phyloP scores from a whole-genome alignment of 1,140 invertebrate species.

The Zaprionus davidi region DNA sequence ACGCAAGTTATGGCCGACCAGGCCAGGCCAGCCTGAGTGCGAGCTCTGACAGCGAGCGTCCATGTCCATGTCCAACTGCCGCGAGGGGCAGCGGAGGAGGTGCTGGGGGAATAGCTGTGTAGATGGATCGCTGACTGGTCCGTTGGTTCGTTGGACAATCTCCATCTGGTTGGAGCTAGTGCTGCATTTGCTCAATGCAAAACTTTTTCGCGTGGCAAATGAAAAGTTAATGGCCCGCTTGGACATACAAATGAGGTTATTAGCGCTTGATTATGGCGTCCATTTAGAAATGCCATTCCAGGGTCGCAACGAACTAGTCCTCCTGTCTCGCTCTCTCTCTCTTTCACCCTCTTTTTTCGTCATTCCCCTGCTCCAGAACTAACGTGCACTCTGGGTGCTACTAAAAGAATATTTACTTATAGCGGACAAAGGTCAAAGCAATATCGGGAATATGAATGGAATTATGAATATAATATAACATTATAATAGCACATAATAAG shows the following conservation, averaged over 20 bases:
- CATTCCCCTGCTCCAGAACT: background rate
- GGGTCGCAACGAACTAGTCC: background rate
- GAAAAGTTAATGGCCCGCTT: slow-evolving; percentile 72
- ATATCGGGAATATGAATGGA: background rate
- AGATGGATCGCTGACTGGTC: slow-evolving; percentile 62
- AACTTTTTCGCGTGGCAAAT: slow-evolving; percentile 63
- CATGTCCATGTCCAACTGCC: slow-evolving; percentile 33
- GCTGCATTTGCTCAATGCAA: slow-evolving; percentile 44
- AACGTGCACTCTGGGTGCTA: background rate
- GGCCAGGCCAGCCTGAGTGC: slow-evolving; percentile 55
- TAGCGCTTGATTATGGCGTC: slow-evolving; percentile 73
- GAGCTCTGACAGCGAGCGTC: slow-evolving; percentile 44
- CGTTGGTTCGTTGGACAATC: slow-evolving; percentile 51
- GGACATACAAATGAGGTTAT: slow-evolving; percentile 77
- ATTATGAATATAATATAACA: background rate
- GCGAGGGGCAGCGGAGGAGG: background rate
- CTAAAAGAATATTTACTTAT: background rate
- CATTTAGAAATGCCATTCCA: slow-evolving; percentile 55
- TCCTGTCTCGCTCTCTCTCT: background rate
- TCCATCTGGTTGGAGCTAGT: slow-evolving; percentile 29
- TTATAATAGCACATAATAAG: background rate
- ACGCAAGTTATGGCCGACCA: slow-evolving; percentile 75
- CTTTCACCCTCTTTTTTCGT: background rate
- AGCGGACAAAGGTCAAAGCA: background rate
- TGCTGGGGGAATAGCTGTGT: background rate